Percentiles rank a stretch among this genome's conserved stretches.
These are phyloP conservation scores for Synanceia verrucosa DNA, from an alignment of 2,797 vertebrate genomes.

Conservation along the genomic window DNA sequence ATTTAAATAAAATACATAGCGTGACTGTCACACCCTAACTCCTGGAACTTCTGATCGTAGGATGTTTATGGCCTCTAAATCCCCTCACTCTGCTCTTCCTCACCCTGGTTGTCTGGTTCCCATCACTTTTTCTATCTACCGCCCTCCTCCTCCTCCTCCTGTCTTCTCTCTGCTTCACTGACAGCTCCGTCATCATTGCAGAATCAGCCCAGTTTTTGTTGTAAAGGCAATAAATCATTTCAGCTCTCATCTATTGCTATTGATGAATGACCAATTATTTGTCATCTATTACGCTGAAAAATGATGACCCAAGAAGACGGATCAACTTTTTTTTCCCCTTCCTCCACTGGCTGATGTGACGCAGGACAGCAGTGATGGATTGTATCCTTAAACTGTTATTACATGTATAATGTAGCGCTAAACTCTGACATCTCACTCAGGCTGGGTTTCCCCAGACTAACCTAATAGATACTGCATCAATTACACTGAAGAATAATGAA, in stretches of 20 bases:
- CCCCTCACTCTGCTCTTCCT: too few relatives aligned
- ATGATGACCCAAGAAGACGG: slow-evolving; percentile 93
- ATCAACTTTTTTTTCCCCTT: slow-evolving; percentile 79
- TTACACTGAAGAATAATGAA: slow-evolving; percentile 75
- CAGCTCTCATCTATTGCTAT: slow-evolving; percentile 98
- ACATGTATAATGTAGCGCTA: slow-evolving; percentile 92
- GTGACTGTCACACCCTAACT: too few relatives aligned
- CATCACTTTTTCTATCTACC: not conserved
- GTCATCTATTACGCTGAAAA: slow-evolving; percentile 95
- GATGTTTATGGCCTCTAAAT: too few relatives aligned
- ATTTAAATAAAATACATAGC: too few relatives aligned
- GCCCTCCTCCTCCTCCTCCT: not conserved
- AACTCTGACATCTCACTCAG: slow-evolving; percentile 87
- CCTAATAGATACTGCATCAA: slow-evolving; percentile 70
- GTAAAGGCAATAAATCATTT: slow-evolving; percentile 98
- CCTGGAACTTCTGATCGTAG: too few relatives aligned
- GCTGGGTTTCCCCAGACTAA: slow-evolving; percentile 59
- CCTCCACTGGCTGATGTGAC: slow-evolving; percentile 69
- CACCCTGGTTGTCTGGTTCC: too few relatives aligned
- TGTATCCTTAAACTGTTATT: slow-evolving; percentile 98
- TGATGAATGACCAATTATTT: slow-evolving; percentile 99
- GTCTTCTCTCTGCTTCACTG: slow-evolving; percentile 81
- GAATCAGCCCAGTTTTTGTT: slow-evolving; percentile 55
- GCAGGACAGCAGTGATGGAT: slow-evolving; percentile 95
- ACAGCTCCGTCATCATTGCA: slow-evolving; percentile 85